phyloP scores from a whole-genome alignment of 92 coral and sea anemone genomes.

The Epizoanthus ramosus region DNA sequence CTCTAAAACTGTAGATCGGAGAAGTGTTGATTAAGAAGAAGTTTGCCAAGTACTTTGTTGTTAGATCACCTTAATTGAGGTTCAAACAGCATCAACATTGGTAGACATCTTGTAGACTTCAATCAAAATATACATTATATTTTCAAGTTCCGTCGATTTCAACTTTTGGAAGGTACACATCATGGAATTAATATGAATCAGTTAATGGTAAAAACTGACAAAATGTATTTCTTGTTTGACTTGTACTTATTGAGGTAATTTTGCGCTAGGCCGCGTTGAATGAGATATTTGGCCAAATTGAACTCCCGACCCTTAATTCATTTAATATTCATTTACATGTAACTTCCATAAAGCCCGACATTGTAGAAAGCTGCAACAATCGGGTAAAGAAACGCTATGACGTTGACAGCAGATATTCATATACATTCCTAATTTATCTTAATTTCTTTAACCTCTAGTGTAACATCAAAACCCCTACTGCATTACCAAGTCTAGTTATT shows the following conservation, averaged over 20 bases:
- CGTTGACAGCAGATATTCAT: background rate
- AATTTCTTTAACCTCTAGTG: background rate
- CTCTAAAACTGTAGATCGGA: background rate
- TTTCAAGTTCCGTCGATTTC: background rate
- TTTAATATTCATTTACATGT: background rate
- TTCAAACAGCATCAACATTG: conserved; percentile 3
- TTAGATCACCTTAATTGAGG: background rate
- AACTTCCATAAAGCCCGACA: background rate
- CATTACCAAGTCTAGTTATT: background rate
- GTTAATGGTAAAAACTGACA: background rate
- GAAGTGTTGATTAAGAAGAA: background rate
- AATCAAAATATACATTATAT: background rate
- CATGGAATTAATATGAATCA: background rate
- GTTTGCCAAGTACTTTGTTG: background rate
- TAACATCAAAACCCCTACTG: background rate
- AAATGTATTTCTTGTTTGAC: background rate
- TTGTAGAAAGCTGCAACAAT: background rate
- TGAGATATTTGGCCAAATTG: conserved; percentile 17
- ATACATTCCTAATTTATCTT: background rate
- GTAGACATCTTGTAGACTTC: background rate
- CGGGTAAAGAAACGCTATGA: background rate
- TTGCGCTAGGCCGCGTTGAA: conserved; percentile 3
- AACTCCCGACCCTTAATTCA: background rate
- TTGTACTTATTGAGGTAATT: conserved; percentile 4
- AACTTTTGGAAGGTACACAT: background rate